Base-by-base conservation (phyloP, 2,113 vertebrate genomes). In the Falco punctatus region DNA sequence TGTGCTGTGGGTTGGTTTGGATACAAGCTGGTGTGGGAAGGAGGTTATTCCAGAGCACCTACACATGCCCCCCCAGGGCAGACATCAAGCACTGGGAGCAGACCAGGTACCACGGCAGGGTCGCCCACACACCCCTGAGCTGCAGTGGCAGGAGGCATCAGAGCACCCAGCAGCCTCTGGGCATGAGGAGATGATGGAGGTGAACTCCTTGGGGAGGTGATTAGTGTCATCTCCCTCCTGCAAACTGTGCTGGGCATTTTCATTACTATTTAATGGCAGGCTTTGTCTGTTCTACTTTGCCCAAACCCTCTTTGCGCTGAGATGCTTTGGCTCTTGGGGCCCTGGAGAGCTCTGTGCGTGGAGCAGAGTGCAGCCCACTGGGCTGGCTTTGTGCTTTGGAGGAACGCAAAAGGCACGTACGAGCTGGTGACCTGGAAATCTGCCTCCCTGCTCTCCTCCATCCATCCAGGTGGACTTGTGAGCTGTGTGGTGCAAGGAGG, bases 381-480 rank as follows among this genome's bases (percentile, higher is more conserved):
- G 55, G 72, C 61, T 73, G 77, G 35, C 44, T 69, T 27, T 3
- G 13, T 51, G 77, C 44, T 86, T 79, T 35, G 51, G 32, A 81
- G 80, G 84, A 72, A 71, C 27, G 64, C 51, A 33, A 44, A 49
- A 80, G 20, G 30, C 52, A 11, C 0, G 15, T 24, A 10, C 3
- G 8, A 52, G 65, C 48, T 79, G 85, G 27, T 66, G 77, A 80
- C 77, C 81, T 80, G 77, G 86, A 80, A 86, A 89, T 42, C 40
- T 35, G 12, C 66, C 81, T 89, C 81, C 75, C 81, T 74, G 75
- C 54, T 67, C 58, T 38, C 42, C 72, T 65, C 64, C 28, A 1
- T 12, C 57, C 3, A 0, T 11, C 86, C 61, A 8, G n/a, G 48
- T 0, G 8, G n/a, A 16, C 28, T 8, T 1, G 35, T 11, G 70